Evolutionary conservation across 2,888 invertebrate species (phyloP).

Genomic region (Ectemnius cavifrons): DNA sequence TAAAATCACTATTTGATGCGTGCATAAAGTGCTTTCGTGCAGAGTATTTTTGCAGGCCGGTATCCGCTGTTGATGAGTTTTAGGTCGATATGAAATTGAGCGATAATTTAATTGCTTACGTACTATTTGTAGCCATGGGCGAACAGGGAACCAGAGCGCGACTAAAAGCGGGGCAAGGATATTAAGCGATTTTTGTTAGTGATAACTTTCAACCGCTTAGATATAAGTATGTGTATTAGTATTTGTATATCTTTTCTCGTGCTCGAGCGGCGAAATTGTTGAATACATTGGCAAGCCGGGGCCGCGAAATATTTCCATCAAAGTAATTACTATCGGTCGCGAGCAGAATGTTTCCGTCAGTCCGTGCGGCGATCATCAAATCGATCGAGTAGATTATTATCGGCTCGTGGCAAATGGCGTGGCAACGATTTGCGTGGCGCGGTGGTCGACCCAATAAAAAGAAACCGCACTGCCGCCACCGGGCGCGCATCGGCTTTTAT

Average conservation of each 20-base stretch:
- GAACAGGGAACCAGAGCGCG: too few relatives aligned
- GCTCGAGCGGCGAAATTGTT: slow-evolving; percentile 5
- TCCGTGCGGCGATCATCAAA: slow-evolving; percentile 37
- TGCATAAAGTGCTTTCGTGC: too few relatives aligned
- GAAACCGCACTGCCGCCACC: slow-evolving; percentile 12
- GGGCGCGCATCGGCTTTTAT: slow-evolving; percentile 1
- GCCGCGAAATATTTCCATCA: slow-evolving; percentile 7
- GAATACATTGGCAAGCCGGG: not conserved
- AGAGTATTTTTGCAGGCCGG: too few relatives aligned
- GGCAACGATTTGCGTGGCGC: slow-evolving; percentile 45
- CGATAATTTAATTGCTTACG: too few relatives aligned
- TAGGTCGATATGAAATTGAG: too few relatives aligned
- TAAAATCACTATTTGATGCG: too few relatives aligned
- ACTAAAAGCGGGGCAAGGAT: too few relatives aligned
- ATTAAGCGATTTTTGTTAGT: not conserved
- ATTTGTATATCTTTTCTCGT: too few relatives aligned
- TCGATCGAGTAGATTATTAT: slow-evolving; percentile 46
- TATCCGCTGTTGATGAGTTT: too few relatives aligned
- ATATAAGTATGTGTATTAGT: not conserved
- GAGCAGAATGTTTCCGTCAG: slow-evolving; percentile 16
- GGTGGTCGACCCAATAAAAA: slow-evolving; percentile 21
- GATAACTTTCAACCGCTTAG: not conserved
- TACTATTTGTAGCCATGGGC: too few relatives aligned
- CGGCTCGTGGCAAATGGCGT: slow-evolving; percentile 39
- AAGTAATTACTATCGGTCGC: slow-evolving; percentile 26